Base-by-base conservation (phyloP, 1,140 invertebrate genomes). In the Chymomyza costata region DNA sequence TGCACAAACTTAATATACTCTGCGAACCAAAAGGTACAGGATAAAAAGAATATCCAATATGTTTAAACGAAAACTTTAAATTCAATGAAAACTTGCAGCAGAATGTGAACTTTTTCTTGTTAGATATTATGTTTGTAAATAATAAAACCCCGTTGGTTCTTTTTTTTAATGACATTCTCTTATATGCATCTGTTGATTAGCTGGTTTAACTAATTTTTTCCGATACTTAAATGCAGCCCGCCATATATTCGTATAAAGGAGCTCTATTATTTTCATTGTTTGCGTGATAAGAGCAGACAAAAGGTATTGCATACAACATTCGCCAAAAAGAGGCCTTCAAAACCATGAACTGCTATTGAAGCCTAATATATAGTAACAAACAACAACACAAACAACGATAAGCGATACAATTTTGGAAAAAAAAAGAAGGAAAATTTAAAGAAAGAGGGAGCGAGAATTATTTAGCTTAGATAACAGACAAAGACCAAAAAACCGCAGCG, bases 401-500 rank as follows among this genome's bases (percentile, higher is more conserved):
- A n/a, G n/a, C n/a, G 11, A 25, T 6, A 45, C 46, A n/a, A 47
- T 45, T 56, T 47, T 14, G 5, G 30, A 38, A 18, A 25, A 38
- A 41, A 17, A 15, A 15, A 43, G 28, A 35, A 47, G 14, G 25
- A 46, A 18, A n/a, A n/a, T n/a, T n/a, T n/a, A n/a, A 21, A 50
- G 14, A 13, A 19, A 32, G 35, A 48, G 13, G 19, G 28, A 15
- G 37, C 56, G 37, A 38, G 53, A 8, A 53, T 57, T 60, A 65
- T 54, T 35, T 68, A 50, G 64, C 66, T 73, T 68, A 68, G 46
- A 53, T 59, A 74, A 70, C 59, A 60, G 66, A 35, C 15, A 13
- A 32, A 40, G 37, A 41, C 32, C 45, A 47, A 37, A 56, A 74
- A 74, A 74, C 70, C 70, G 39, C 70, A 76, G 51, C 18, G 57